These are phyloP conservation scores for Anadara kagoshimensis DNA, from an alignment of 1,140 invertebrate genomes.

Conservation along the genomic window DNA sequence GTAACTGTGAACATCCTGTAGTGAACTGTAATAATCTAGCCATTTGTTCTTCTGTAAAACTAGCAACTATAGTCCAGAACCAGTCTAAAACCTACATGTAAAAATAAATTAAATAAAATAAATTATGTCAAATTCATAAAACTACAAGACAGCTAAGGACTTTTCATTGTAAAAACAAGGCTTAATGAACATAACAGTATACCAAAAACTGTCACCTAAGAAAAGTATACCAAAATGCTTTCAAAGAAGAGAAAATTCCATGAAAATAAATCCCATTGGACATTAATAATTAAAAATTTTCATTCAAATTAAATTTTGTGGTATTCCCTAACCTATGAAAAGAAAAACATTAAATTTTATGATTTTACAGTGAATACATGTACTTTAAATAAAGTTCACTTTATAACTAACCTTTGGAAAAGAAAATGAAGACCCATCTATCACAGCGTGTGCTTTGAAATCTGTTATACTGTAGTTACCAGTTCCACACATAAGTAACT, in stretches of 20 bases:
- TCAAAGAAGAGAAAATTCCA: no score
- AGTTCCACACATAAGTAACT: slow-evolving; percentile 93
- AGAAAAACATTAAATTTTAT: no score
- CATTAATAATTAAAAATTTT: no score
- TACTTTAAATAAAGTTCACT: no score
- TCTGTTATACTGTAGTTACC: slow-evolving; percentile 94
- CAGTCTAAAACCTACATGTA: slow-evolving; percentile 83
- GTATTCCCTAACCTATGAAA: no score
- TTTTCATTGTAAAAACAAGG: no score
- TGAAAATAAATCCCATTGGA: no score
- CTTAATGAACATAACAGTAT: no score
- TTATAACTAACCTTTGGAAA: slow-evolving; percentile 79
- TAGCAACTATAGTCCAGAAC: slow-evolving; percentile 95
- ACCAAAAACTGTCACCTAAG: no score
- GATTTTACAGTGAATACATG: no score
- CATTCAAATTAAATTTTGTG: no score
- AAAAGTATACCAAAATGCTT: no score
- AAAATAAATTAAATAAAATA: slow-evolving; percentile 16
- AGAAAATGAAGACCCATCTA: slow-evolving; percentile 87
- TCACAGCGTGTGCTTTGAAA: slow-evolving; percentile 89
- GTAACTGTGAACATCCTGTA: slow-evolving; percentile 92
- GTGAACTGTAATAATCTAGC: slow-evolving; percentile 94
- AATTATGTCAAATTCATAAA: neutral
- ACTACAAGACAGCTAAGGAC: neutral
- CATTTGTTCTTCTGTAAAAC: slow-evolving; percentile 95